Evolutionary conservation across 2,888 invertebrate genomes (phyloP).

Genomic region (Empis livida): DNA sequence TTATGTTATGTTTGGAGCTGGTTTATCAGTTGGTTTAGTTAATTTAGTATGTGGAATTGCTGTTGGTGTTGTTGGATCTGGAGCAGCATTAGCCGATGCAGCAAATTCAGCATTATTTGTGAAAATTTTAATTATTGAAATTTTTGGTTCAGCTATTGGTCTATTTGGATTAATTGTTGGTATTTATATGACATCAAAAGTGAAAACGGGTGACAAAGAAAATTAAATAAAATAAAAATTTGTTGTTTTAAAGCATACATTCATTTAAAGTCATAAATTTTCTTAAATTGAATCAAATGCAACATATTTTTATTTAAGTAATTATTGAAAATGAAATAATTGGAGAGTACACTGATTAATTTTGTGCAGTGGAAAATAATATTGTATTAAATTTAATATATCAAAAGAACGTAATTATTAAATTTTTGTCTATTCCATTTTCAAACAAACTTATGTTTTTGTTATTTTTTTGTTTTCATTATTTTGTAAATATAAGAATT

Average conservation of each 20-base stretch:
- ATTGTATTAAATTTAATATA: too few species aligned
- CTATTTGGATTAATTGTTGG: conserved; percentile 97
- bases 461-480: too few species aligned
- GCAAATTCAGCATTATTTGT: conserved; percentile 94
- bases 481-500: too few species aligned
- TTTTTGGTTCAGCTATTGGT: conserved; percentile 98
- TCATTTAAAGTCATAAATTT: background rate
- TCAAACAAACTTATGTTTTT: too few species aligned
- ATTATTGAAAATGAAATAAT: too few species aligned
- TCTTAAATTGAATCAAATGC: too few species aligned
- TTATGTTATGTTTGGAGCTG: conserved; percentile 93
- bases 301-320: too few species aligned
- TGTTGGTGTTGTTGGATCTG: conserved; percentile 97
- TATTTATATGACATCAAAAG: conserved; percentile 81
- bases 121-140: conserved; percentile 96
- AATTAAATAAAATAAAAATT: background rate
- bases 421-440: too few species aligned
- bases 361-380: too few species aligned
- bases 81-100: conserved; percentile 95
- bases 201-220: conserved; percentile 59
- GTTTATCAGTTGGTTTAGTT: conserved; percentile 86
- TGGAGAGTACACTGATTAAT: too few species aligned
- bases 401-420: too few species aligned
- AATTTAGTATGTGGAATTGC: conserved; percentile 87
- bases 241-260: background rate